Evolutionary conservation across 2,888 invertebrate species (phyloP).

Genomic region (Thymelicus acteon): DNA sequence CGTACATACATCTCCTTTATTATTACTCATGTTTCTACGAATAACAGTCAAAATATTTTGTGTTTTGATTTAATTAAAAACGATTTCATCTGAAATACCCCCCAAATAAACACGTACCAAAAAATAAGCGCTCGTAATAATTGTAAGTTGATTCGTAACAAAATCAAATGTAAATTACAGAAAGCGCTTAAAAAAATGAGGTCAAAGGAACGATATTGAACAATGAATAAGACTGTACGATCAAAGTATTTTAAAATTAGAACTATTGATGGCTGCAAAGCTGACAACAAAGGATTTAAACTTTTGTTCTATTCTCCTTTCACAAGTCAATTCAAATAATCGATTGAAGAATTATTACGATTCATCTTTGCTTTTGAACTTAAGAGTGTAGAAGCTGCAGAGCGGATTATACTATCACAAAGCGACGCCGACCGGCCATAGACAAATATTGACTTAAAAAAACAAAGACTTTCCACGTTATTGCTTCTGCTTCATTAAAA

Average conservation of each 20-base stretch:
- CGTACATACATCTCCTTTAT: conserved; percentile 55
- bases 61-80: conserved; percentile 27
- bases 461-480: conserved; percentile 64
- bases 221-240: conserved; percentile 52
- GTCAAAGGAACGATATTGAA: conserved; percentile 59
- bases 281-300: conserved; percentile 67
- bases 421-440: conserved; percentile 71
- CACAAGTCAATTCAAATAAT: conserved; percentile 72
- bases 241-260: conserved; percentile 56
- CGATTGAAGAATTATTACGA: conserved; percentile 79
- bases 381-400: conserved; percentile 71
- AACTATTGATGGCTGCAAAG: conserved; percentile 46
- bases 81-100: background rate
- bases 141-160: conserved; percentile 18
- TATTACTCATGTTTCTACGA: conserved; percentile 40
- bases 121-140: background rate
- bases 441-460: conserved; percentile 84
- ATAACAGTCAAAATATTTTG: conserved; percentile 33
- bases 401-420: conserved; percentile 73
- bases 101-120: conserved; percentile 1
- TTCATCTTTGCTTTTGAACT: conserved; percentile 74
- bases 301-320: conserved; percentile 65
- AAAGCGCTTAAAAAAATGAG: conserved; percentile 31
- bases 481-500: conserved; percentile 57
- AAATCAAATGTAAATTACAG: conserved; percentile 21